Percentiles rank a stretch among this genome's conserved stretches.
Evolutionary conservation across 2,797 vertebrate genomes (phyloP).

Genomic region (Pseudochirops corinnae): DNA sequence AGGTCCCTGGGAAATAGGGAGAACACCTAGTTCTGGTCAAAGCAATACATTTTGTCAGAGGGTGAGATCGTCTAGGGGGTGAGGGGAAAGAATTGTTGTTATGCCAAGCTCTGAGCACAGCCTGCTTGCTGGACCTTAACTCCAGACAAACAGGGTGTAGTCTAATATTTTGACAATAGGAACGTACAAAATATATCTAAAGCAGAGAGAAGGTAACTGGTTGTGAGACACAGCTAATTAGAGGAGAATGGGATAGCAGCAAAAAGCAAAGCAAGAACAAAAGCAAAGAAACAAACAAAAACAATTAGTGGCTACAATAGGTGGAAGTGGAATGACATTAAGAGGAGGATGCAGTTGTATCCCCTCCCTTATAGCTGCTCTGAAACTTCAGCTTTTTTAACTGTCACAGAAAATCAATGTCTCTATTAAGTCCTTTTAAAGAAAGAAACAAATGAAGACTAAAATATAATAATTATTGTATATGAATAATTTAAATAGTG

Average conservation of each 20-base stretch:
- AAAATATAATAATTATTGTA: background rate
- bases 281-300: background rate
- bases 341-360: background rate
- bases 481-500: background rate
- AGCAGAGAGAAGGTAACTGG: background rate
- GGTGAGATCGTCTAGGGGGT: too few species aligned
- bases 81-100: too few species aligned
- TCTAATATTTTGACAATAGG: too few species aligned
- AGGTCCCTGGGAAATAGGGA: too few species aligned
- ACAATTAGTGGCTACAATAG: background rate
- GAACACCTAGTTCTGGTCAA: too few species aligned
- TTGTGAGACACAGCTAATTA: background rate
- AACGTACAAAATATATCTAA: background rate
- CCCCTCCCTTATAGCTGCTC: background rate
- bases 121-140: too few species aligned
- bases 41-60: too few species aligned
- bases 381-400: background rate
- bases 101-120: too few species aligned
- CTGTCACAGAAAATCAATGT: background rate
- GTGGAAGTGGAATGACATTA: background rate
- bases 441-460: background rate
- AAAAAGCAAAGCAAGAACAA: background rate
- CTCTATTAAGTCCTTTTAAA: background rate
- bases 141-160: too few species aligned
- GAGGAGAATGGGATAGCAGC: background rate